Evolutionary conservation across 2,797 vertebrate species (phyloP), one percentile per base, ranked within the genome.

Genomic region (Sparidentex hasta): DNA sequence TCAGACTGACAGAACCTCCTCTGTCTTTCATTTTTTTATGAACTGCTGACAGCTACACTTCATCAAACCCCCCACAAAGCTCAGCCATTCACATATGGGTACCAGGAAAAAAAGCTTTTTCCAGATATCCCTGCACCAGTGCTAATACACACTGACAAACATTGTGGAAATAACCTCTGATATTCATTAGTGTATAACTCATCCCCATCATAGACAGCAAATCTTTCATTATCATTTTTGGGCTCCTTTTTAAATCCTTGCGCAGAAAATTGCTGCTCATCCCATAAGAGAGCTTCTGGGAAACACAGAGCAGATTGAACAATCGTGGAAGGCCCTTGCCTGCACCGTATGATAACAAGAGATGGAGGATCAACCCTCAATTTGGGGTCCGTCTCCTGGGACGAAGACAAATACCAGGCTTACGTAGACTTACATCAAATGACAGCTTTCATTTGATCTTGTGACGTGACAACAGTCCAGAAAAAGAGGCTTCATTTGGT

Each of bases 321-420:
- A 80, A 83, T 88, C 12, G 25, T 44, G 12, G 50, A 12, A 33
- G 79, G 74, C 61, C 71, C 27, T 54, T 25, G 3, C 63, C 78
- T 44, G 16, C 50, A 50, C 76, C 59, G 66, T 59, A 62, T 52
- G 58, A 87, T 74, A 69, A 88, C 57, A 84, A 85, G 73, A 79
- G 79, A 59, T 16, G 17, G 50, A 80, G 85, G 90, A 88, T 92
- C 81, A 94, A 80, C 69, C 81, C 75, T 91, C 78, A 90, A 94
- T 93, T 91, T 90, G 76, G 67, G 52, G 50, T 82, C 61, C 0
- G 46, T 91, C 93, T 89, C 92, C 62, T 38, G 89, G 85, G 94
- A 88, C 74, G 77, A 80, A 63, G 86, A 80, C 90, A 93, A 94
- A 93, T 83, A 90, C 82, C 74, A 82, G 83, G 91, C 90, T 95